These are phyloP conservation scores for Opisthocomus hoazin DNA, from an alignment of 2,113 vertebrate species.

Conservation along the genomic window DNA sequence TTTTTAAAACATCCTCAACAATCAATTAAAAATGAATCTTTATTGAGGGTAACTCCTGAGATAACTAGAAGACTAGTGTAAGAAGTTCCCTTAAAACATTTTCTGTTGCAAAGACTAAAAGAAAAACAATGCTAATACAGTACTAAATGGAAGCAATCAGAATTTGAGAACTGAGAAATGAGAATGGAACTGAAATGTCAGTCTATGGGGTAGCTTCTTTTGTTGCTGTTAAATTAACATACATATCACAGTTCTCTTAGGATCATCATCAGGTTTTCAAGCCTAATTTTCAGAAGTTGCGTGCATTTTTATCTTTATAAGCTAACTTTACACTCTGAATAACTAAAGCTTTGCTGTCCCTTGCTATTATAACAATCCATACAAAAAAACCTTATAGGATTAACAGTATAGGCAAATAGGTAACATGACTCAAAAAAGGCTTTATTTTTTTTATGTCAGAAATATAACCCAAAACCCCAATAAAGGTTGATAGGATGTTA, in stretches of 20 bases:
- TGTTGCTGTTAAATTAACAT: conserved; percentile 45
- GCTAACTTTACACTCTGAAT: conserved; percentile 86
- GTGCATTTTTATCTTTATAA: conserved; percentile 83
- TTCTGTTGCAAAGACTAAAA: conserved; percentile 55
- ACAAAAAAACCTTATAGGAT: conserved; percentile 82
- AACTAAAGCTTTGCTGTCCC: conserved; percentile 66
- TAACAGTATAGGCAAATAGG: conserved; percentile 89
- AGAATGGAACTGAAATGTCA: conserved; percentile 34
- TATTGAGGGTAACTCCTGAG: conserved; percentile 39
- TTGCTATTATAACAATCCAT: conserved; percentile 87
- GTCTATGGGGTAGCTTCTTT: conserved; percentile 29
- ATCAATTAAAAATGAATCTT: conserved; percentile 47
- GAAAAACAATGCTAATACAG: conserved; percentile 47
- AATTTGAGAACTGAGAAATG: conserved; percentile 34
- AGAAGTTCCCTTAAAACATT: conserved; percentile 51
- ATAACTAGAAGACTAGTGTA: conserved; percentile 42
- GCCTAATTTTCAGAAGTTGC: conserved; percentile 85
- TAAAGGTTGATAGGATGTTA: conserved; percentile 86
- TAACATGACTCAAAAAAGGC: conserved; percentile 86
- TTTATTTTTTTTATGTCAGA: conserved; percentile 68
- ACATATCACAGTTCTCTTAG: conserved; percentile 58
- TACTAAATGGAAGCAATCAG: conserved; percentile 30
- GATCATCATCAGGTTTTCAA: conserved; percentile 51
- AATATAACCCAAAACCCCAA: conserved; percentile 68
- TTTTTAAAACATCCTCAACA: conserved; percentile 66